Evolutionary conservation across 2,888 invertebrate genomes (phyloP), one percentile per base, ranked within the genome.

Genomic region (Zelleria hepariella): DNA sequence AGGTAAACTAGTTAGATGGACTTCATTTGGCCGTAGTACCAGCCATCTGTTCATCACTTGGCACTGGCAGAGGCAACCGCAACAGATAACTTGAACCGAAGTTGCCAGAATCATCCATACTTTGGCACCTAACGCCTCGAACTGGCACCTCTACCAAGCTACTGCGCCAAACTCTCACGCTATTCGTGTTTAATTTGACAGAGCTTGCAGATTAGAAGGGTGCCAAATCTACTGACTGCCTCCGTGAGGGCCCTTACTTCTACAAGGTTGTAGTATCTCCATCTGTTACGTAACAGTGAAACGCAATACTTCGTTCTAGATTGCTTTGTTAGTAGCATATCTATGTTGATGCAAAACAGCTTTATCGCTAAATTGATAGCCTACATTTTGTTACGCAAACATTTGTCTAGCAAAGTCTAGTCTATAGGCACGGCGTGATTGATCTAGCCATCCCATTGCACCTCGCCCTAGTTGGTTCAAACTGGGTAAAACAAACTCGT

Each of bases 21-120:
- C 68, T 74, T 75, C 64, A 79, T 82, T 81, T 81, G 80, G 79
- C 77, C 72, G 67, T 67, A 68, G 69, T n/a, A 70, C 66, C 67
- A 64, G 68, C 66, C 74, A 78, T 75, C 74, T 78, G 77, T 63
- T 70, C 74, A 77, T 76, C 63, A 70, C 60, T 62, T 60, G 63
- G 72, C 75, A 73, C 82, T 82, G 81, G 81, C 82, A 80, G 64
- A 23, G 48, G 7, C 7, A 32, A 27, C 51, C 52, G 58, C 15
- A 48, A 27, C 56, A 42, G 56, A 56, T 56, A 56, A 56, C 32
- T 56, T 42, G 23, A 24, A 8, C 32, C 32, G 10, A 54, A 54
- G 54, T 25, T 54, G 57, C 54, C 27, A 26, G 25, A 27, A 32
- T 26, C 25, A 18, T 24, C 18, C 42, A 21, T 57, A 23, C n/a